Evolutionary conservation across 2,888 invertebrate genomes (phyloP).

Genomic region (Dascillus cervinus): DNA sequence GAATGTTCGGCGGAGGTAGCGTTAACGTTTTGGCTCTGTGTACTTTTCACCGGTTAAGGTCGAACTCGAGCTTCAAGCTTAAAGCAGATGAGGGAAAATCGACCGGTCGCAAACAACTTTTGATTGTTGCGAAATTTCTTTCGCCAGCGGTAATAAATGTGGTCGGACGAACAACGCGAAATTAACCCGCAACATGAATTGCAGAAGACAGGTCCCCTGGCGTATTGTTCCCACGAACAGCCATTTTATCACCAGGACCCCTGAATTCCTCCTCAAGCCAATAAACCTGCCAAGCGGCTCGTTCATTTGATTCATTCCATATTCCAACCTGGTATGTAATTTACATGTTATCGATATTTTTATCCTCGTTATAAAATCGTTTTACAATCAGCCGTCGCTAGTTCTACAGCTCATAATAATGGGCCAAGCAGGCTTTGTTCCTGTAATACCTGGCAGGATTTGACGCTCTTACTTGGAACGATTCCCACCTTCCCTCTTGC

Average conservation of each 20-base stretch:
- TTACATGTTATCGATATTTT: slow-evolving; percentile 45
- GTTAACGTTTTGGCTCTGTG: slow-evolving; percentile 28
- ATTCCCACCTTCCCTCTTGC: slow-evolving; percentile 14
- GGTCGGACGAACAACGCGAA: slow-evolving; percentile 14
- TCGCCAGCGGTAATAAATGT: slow-evolving; percentile 18
- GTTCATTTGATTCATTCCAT: slow-evolving; percentile 43
- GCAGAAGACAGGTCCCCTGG: slow-evolving; percentile 36
- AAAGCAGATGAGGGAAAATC: slow-evolving; percentile 6
- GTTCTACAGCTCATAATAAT: slow-evolving; percentile 29
- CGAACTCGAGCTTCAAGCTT: slow-evolving; percentile 1
- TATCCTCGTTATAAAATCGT: slow-evolving; percentile 42
- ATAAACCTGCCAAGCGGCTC: slow-evolving; percentile 40
- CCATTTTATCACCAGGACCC: slow-evolving; percentile 41
- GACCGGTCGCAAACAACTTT: background rate
- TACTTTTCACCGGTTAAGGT: slow-evolving; percentile 24
- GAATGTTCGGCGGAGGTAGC: slow-evolving; percentile 32
- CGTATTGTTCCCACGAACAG: slow-evolving; percentile 41
- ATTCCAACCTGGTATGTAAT: slow-evolving; percentile 40
- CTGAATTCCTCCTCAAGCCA: slow-evolving; percentile 35
- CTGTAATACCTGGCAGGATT: slow-evolving; percentile 19
- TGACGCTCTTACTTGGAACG: slow-evolving; percentile 17
- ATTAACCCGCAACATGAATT: slow-evolving; percentile 33
- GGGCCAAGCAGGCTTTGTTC: slow-evolving; percentile 17
- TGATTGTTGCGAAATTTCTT: slow-evolving; percentile 10
- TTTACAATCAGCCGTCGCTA: slow-evolving; percentile 36